Conservation (phyloP, 2,113 vertebrate genomes). For the Pagrus major region DNA sequence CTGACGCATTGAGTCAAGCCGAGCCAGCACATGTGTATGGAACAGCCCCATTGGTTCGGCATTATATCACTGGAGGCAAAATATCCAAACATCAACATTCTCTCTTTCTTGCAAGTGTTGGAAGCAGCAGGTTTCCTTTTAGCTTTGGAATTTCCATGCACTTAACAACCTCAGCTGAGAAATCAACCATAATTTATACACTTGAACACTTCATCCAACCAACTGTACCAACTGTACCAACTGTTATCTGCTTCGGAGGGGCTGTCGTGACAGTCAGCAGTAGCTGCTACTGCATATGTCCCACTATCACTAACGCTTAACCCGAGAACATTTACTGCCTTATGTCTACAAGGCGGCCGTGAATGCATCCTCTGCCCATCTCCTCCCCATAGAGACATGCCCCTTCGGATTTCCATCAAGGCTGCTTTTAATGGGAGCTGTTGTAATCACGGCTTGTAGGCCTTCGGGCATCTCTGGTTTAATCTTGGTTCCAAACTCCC, state of each 20-base stretch:
- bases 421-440: constrained; percentile 62
- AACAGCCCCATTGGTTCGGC: too few species aligned
- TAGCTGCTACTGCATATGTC: constrained; percentile 34
- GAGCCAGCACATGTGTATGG: too few species aligned
- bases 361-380: constrained; percentile 25
- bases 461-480: constrained; percentile 65
- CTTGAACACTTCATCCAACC: neutral
- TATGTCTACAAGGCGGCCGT: constrained; percentile 32
- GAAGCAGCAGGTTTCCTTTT: constrained; percentile 7
- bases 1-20: too few species aligned
- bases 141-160: neutral
- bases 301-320: constrained; percentile 37
- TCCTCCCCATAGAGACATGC: constrained; percentile 47
- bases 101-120: neutral
- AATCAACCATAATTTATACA: neutral
- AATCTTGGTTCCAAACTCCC: constrained; percentile 69
- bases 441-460: constrained; percentile 71
- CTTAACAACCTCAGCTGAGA: neutral
- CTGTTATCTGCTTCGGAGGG: neutral
- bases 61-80: neutral
- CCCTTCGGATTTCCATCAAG: constrained; percentile 67
- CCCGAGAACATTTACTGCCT: constrained; percentile 33
- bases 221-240: too few species aligned
- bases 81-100: neutral
- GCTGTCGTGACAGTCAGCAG: constrained; percentile 52